Evolutionary conservation across 2,888 invertebrate genomes (phyloP), one percentile per base, ranked within the genome.

Genomic region (Falcaria lacertinaria): DNA sequence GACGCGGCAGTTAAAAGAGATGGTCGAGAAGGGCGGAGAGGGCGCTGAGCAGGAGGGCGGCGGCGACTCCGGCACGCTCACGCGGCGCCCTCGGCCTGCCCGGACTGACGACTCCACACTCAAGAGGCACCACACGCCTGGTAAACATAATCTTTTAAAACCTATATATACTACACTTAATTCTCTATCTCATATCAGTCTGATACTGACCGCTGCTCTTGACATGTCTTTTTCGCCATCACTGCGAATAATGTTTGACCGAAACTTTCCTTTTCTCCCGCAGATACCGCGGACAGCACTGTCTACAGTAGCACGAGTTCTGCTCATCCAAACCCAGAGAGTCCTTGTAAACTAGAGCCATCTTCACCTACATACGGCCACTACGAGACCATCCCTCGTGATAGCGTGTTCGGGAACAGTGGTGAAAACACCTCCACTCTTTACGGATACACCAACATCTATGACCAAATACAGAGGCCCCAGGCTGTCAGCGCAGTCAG

Each of bases 1-100:
- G 84, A 97, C 97, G 1, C 90, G 97, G 11, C 96, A 96, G 67
- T 86, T 97, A 45, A 97, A 97, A 69, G 96, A 97, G 74, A 96
- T 95, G 64, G 96, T 94, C 1, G 96, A 96, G 67, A 94, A 93
- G 2, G 84, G 67, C 0, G 65, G 64, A 0, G 71, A 71, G 2
- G 46, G 83, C 68, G 57, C 76, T 63, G 73, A 69, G 41, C 70
- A 62, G 17, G 69, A 68, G 43, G 68, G 79, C 0, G 91, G 91
- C 64, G 94, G 81, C 74, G 95, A 89, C 88, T 70, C 72, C 17
- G 87, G 80, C 44, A 88, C 87, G 1, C 73, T 87, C 17, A 87
- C 87, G 80, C 77, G 95, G 56, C 89, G 94, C 60, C 90, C 87
- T 1, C 69, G 88, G 14, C 19, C 56, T 15, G 36, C 63, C 0